Conservation (phyloP, 1,140 invertebrate genomes). For the Cardiocondyla obscurior region DNA sequence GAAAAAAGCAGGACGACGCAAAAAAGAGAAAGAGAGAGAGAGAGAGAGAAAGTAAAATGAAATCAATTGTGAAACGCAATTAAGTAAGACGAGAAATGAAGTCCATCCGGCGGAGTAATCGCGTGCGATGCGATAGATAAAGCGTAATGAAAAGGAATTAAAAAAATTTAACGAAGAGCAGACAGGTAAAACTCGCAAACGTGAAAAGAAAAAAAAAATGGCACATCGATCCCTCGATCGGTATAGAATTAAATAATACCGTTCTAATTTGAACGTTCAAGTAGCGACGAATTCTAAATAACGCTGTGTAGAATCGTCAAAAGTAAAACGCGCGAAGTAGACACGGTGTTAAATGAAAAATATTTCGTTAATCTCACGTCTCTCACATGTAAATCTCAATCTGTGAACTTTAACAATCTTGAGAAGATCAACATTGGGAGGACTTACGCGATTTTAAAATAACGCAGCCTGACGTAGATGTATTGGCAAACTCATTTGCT, state of each 20-base stretch:
- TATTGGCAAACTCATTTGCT: slow-evolving; percentile 15
- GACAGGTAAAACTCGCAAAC: not conserved
- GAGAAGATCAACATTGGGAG: not conserved
- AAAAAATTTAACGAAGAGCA: not conserved
- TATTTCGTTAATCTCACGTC: not conserved
- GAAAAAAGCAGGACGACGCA: slow-evolving; percentile 13
- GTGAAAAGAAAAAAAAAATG: not conserved
- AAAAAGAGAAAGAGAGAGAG: not conserved
- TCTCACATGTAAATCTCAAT: not conserved
- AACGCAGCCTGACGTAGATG: not conserved
- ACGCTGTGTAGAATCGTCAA: no score
- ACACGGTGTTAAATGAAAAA: not conserved
- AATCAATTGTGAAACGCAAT: slow-evolving; percentile 32
- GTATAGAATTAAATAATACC: not conserved
- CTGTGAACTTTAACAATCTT: slow-evolving; percentile 2
- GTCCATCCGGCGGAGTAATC: not conserved
- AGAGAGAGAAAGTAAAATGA: not conserved
- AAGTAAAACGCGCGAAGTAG: not conserved
- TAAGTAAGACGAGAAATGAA: slow-evolving; percentile 19
- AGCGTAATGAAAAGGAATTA: not conserved
- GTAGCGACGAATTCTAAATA: no score
- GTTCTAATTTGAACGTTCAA: slow-evolving; percentile 8
- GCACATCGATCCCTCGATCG: not conserved
- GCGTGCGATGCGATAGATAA: not conserved
- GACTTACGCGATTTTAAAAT: not conserved